Evolutionary conservation across 2,797 vertebrate genomes (phyloP), one percentile per base, ranked within the genome.

Genomic region (Peromyscus aztecus): DNA sequence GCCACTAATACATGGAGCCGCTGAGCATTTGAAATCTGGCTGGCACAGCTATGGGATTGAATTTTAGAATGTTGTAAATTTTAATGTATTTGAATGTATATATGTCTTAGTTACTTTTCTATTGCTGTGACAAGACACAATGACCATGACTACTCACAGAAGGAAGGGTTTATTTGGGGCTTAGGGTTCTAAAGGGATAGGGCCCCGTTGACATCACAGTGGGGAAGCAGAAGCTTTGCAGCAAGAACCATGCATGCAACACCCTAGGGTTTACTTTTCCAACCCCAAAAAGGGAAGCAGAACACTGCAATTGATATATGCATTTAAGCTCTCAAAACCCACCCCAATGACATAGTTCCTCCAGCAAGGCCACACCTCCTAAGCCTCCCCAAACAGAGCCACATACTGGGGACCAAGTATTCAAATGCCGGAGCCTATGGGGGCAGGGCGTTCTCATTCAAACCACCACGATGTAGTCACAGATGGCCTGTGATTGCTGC

Each of bases 31-130:
- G 37, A 63, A 83, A 43, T 61, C 37, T 16, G 3, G 34, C n/a
- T 89, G 88, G 5, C 24, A 37, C 3, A 71, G 89, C 16, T 19
- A 57, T 87, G n/a, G 4, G 73, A 76, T 4, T 86, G 34, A 59
- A 77, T 65, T 85, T 91, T 93, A n/a, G 57, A 27, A 57, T 57
- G 52, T 82, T 61, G 27, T 31, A 85, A 59, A 91, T 19, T 57
- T 34, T 85, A 89, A 89, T 37, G 63, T 88, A 92, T 83, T 67
- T 93, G 75, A 95, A 84, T 69, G 27, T 77, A 49, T 46, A 16
- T 76, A 46, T 29, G 43, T 76, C 40, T 29, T 29, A 8, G 40
- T 27, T 49, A 46, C 24, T 77, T 77, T 77, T 77, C 6, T 31
- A 10, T 49, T 31, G 46, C 46, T 49, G 46, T 49, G 75, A 77